Base-by-base conservation (phyloP, 2,113 vertebrate species). In the Odontophorus gujanensis region DNA sequence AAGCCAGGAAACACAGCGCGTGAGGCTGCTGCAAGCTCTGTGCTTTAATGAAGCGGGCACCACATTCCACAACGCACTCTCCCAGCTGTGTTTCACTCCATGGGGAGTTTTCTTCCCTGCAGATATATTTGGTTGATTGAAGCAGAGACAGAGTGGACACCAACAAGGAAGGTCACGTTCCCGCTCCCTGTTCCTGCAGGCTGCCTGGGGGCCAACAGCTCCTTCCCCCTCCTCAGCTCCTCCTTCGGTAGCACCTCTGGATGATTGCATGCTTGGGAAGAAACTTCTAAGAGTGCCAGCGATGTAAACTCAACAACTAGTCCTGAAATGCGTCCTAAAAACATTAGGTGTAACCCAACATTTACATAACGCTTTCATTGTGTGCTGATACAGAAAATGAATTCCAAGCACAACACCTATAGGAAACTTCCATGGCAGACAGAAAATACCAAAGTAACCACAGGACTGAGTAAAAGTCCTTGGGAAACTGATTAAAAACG, bases 11-110 rank as follows among this genome's bases (percentile, higher is more conserved):
- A 57, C 61, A 51, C 18, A 0, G 71, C 55, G 53, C 68, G 80
- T 36, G 73, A 87, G 76, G 75, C 79, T 88, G 76, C 90, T 81
- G 88, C 82, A 94, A 94, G 89, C 48, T 15, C 51, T 42, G 86
- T 16, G 14, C 63, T 40, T 67, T 48, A 91, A 87, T 51, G 58
- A 92, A 61, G 21, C 14, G 38, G 1, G 34, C 13, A 9, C 18
- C 0, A 36, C 26, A 66, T 18, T 66, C 90, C 61, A 75, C 69
- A 40, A 61, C 2, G 6, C 36, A 12, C 53, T 20, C 26, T 6
- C n/a, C 19, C 69, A 82, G 76, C 73, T 75, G n/a, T 40, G 9
- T 17, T 38, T 48, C 45, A 3, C 66, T 43, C 57, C 28, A 22
- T 2, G 3, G 28, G 9, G 77, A 40, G 63, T 45, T 18, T 18